These are phyloP conservation scores for Dryomyza anilis DNA, from an alignment of 2,888 invertebrate species.

Conservation along the genomic window DNA sequence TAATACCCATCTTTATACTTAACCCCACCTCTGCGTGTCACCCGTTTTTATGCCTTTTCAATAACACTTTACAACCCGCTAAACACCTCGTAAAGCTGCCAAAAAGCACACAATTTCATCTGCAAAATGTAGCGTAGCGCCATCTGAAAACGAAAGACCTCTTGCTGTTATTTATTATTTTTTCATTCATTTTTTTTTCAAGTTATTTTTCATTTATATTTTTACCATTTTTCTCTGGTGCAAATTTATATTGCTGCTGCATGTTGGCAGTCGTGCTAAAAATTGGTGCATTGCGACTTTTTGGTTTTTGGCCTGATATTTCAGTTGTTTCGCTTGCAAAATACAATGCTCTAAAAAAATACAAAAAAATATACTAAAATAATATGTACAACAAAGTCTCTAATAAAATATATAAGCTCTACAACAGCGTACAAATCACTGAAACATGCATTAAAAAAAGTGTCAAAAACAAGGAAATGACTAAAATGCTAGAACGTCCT, in stretches of 20 bases:
- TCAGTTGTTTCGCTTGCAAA: background rate
- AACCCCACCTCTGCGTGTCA: background rate
- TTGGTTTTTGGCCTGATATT: slow-evolving; percentile 28
- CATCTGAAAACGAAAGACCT: background rate
- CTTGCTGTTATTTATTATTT: background rate
- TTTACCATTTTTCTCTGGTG: background rate
- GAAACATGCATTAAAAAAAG: too few relatives aligned
- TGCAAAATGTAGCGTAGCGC: background rate
- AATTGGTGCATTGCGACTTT: slow-evolving; percentile 35
- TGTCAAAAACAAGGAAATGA: too few relatives aligned
- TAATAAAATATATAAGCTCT: background rate
- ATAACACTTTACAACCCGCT: background rate
- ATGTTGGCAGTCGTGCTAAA: slow-evolving; percentile 24
- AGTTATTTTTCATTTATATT: too few relatives aligned
- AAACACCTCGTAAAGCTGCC: slow-evolving; percentile 17
- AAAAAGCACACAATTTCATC: slow-evolving; percentile 12
- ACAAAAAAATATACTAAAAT: slow-evolving; percentile 25
- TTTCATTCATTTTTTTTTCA: too few relatives aligned
- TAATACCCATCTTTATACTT: too few relatives aligned
- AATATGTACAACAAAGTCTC: slow-evolving; percentile 29
- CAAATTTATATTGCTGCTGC: background rate
- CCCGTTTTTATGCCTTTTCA: slow-evolving; percentile 7
- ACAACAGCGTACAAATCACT: too few relatives aligned
- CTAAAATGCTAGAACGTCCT: too few relatives aligned
- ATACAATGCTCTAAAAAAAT: slow-evolving; percentile 4